A percentile compares a stretch with the other conserved stretches of the same genome.
These are phyloP conservation scores for Achatina immaculata DNA, from an alignment of 1,140 invertebrate species.

Conservation along the genomic window DNA sequence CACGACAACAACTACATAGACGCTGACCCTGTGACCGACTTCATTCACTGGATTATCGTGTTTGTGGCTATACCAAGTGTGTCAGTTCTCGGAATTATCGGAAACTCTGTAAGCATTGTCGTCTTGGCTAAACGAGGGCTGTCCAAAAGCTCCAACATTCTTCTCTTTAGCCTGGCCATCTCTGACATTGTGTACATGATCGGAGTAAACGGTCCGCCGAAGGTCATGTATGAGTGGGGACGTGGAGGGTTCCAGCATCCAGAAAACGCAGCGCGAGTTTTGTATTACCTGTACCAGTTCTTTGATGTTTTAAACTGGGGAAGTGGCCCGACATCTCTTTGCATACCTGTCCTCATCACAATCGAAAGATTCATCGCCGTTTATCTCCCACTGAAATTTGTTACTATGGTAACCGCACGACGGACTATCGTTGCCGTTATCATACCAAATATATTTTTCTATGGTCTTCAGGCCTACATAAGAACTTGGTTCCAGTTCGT, in stretches of 20 bases:
- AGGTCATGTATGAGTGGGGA: slow-evolving; percentile 17
- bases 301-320: slow-evolving; percentile 29
- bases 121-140: slow-evolving; percentile 19
- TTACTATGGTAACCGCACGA: background rate
- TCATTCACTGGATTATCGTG: slow-evolving; percentile 11
- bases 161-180: slow-evolving; percentile 7
- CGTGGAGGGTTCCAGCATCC: background rate
- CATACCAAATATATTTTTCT: background rate
- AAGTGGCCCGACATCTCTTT: background rate
- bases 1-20: background rate
- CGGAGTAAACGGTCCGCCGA: background rate
- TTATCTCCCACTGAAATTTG: background rate
- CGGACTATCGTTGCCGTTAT: background rate
- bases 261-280: background rate
- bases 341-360: background rate
- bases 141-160: slow-evolving; percentile 24
- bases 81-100: slow-evolving; percentile 8
- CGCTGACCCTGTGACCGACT: slow-evolving; percentile 1
- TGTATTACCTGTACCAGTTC: slow-evolving; percentile 20
- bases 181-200: slow-evolving; percentile 28
- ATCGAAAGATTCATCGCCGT: slow-evolving; percentile 12
- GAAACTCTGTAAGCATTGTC: slow-evolving; percentile 11
- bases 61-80: background rate
- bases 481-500: slow-evolving; percentile 25
- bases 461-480: slow-evolving; percentile 1